A percentile compares a stretch with the other conserved stretches of the same genome.
Conservation (phyloP, 2,797 vertebrate genomes). For the Semotilus atromaculatus region DNA sequence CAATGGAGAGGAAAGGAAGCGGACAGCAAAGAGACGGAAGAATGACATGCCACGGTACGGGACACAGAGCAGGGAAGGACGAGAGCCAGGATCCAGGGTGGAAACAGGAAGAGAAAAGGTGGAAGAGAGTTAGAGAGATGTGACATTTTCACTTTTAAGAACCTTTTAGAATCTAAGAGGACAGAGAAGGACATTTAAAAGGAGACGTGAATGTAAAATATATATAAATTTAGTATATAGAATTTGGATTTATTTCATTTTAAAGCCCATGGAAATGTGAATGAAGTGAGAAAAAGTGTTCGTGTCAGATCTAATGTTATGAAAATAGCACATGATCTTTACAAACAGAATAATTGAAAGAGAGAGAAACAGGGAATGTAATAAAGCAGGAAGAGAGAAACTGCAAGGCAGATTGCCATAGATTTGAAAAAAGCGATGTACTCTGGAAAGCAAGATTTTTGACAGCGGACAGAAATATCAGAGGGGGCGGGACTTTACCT, state of each 20-base stretch:
- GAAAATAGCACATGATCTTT: background rate
- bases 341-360: slow-evolving; percentile 19
- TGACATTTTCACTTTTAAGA: slow-evolving; percentile 35
- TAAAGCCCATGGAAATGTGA: slow-evolving; percentile 15
- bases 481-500: slow-evolving; percentile 71
- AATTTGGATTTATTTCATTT: background rate
- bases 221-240: background rate
- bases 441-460: slow-evolving; percentile 40
- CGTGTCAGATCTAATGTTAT: background rate
- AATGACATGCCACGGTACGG: slow-evolving; percentile 69
- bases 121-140: slow-evolving; percentile 62
- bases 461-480: slow-evolving; percentile 43
- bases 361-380: background rate
- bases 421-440: slow-evolving; percentile 45
- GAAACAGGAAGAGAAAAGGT: slow-evolving; percentile 74
- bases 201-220: background rate
- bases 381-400: slow-evolving; percentile 30
- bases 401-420: slow-evolving; percentile 45
- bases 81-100: slow-evolving; percentile 66
- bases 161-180: background rate
- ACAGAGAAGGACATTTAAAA: background rate
- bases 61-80: slow-evolving; percentile 63
- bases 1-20: slow-evolving; percentile 71
- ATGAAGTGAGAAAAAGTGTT: slow-evolving; percentile 10
- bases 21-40: slow-evolving; percentile 60